These are phyloP conservation scores for Mythimna pallens DNA, from an alignment of 2,888 invertebrate species.

Conservation along the genomic window DNA sequence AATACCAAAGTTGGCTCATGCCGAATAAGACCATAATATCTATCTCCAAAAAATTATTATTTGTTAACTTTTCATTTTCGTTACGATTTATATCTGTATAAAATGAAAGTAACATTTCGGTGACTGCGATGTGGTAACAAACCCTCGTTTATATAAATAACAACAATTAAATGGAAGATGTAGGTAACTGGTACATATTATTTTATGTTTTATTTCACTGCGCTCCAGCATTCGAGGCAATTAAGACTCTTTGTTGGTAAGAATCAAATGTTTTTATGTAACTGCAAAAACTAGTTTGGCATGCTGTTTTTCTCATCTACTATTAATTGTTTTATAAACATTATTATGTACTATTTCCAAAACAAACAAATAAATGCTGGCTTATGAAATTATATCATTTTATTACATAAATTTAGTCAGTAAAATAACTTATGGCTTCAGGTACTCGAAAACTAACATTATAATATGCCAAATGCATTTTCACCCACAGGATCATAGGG, in stretches of 20 bases:
- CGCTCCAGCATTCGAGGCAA: not conserved
- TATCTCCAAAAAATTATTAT: not conserved
- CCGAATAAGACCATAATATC: too few relatives aligned
- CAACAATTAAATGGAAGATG: conserved; percentile 20
- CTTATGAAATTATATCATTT: not conserved
- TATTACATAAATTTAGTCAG: not conserved
- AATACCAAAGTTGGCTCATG: too few relatives aligned
- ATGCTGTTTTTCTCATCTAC: too few relatives aligned
- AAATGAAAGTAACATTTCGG: conserved; percentile 46
- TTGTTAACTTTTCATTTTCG: conserved; percentile 15
- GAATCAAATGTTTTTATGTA: conserved; percentile 2
- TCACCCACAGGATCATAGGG: too few relatives aligned
- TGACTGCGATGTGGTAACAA: conserved; percentile 39
- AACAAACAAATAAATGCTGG: not conserved
- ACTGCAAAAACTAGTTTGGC: not conserved
- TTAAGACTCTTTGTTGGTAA: not conserved
- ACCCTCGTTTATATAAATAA: conserved; percentile 28
- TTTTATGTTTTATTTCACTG: conserved; percentile 18
- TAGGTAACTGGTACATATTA: conserved; percentile 23
- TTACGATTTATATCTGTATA: conserved; percentile 14
- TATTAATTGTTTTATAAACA: too few relatives aligned
- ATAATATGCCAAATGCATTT: too few relatives aligned
- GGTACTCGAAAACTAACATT: too few relatives aligned
- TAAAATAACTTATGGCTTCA: too few relatives aligned
- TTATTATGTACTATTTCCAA: not conserved